Conservation (phyloP, 2,113 vertebrate genomes). For the Calidris pygmaea region DNA sequence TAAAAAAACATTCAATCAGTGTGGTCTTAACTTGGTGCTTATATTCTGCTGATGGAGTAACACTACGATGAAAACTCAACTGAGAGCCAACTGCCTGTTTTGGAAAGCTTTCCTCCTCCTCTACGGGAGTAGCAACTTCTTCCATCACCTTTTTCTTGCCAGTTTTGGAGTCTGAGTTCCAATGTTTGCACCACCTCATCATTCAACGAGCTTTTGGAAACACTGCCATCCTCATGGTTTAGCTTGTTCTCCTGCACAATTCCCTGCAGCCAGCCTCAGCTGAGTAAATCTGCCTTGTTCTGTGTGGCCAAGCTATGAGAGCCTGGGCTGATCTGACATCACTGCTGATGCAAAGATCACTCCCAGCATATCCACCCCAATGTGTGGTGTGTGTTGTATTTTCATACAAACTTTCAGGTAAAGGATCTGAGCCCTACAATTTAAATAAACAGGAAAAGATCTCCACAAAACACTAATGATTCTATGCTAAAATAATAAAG, state of each 20-base stretch:
- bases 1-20: neutral
- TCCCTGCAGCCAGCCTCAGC: neutral
- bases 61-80: neutral
- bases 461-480: neutral
- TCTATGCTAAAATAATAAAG: neutral
- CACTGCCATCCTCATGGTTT: neutral
- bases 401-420: too few relatives aligned
- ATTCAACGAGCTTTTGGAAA: neutral
- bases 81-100: neutral
- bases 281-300: neutral
- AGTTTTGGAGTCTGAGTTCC: neutral
- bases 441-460: neutral
- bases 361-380: rapidly evolving
- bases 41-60: neutral
- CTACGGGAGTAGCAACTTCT: neutral
- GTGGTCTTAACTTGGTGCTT: neutral
- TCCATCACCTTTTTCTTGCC: conserved; percentile 9
- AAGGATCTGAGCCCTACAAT: neutral
- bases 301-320: rapidly evolving
- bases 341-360: neutral
- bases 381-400: neutral
- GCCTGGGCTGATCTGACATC: neutral
- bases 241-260: neutral
- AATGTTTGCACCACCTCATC: conserved; percentile 1
- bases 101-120: neutral